Base-by-base conservation (phyloP, 2,797 vertebrate genomes). In the Okamejei kenojei region DNA sequence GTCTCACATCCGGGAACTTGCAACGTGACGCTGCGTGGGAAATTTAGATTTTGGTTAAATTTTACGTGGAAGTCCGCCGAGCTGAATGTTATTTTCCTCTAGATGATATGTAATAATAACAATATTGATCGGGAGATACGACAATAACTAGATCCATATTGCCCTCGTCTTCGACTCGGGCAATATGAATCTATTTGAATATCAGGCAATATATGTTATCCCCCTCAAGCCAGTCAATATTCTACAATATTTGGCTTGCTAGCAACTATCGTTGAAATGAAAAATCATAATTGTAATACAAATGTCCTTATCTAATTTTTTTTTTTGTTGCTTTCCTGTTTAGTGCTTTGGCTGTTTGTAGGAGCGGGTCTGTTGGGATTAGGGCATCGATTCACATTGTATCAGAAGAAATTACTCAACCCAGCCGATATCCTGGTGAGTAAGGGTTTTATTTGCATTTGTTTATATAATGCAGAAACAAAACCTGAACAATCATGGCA, bases 331-430 rank as follows among this genome's bases (percentile, higher is more conserved):
- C 7, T 76, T 84, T 45, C 88, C 29, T 45, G 19, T 54, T 54
- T 82, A 96, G 96, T 95, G 58, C 93, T 96, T 93, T 96, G 96
- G 96, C 95, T 97, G 76, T 93, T 96, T 78, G 95, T 96, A 94
- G 95, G 96, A 93, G 19, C 95, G 90, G 96, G 96, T 5, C 95
- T 97, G 23, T 94, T 97, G 93, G 96, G 96, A 95, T 82, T 96
- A 95, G 95, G 95, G 95, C 93, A 96, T 1, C 95, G 96, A 74
- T 95, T 95, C 77, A 96, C 93, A 94, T 38, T 35, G 90, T 96
- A 96, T 38, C 94, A 95, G 93, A 96, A 93, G 92, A 96, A 95
- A 93, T 0, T 96, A 94, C 95, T 95, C 76, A 95, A 93, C 93
- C 94, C 93, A 94, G 96, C 96, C 94, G 96, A 96, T 96, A 93